These are phyloP conservation scores for Mastomys natalensis DNA, from an alignment of 2,113 vertebrate species.

Conservation along the genomic window DNA sequence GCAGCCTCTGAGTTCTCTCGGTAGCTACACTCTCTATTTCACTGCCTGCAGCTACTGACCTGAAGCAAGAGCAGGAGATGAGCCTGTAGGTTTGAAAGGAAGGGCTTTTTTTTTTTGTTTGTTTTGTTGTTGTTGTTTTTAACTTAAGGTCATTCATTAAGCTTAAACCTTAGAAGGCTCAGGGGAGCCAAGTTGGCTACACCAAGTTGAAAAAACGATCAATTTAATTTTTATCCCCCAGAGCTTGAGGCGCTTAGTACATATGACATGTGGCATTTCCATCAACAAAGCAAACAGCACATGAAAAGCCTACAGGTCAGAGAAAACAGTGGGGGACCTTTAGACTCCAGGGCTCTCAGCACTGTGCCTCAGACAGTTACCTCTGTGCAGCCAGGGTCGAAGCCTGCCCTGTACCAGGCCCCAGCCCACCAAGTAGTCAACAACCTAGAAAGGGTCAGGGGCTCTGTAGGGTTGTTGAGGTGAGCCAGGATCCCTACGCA, in stretches of 20 bases:
- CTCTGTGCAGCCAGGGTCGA: not conserved
- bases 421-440: not conserved
- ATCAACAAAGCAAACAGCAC: constrained; percentile 63
- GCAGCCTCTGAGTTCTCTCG: not conserved
- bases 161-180: constrained; percentile 40
- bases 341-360: not conserved
- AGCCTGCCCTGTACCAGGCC: not conserved
- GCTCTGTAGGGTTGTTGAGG: not conserved
- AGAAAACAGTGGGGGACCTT: constrained; percentile 31
- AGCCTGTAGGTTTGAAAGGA: not conserved
- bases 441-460: not conserved
- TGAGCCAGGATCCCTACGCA: not conserved
- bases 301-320: constrained; percentile 57
- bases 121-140: not conserved
- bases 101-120: not conserved
- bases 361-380: not conserved
- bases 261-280: constrained; percentile 73
- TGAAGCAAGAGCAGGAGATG: not conserved
- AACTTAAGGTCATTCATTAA: constrained; percentile 65
- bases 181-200: constrained; percentile 58
- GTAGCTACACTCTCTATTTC: not conserved
- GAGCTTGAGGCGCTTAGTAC: constrained; percentile 5
- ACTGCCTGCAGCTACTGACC: no score
- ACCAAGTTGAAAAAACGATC: constrained; percentile 72
- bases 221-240: constrained; percentile 63